These are phyloP conservation scores for Eulimnadia texana DNA, from an alignment of 1,140 invertebrate genomes.

Conservation along the genomic window DNA sequence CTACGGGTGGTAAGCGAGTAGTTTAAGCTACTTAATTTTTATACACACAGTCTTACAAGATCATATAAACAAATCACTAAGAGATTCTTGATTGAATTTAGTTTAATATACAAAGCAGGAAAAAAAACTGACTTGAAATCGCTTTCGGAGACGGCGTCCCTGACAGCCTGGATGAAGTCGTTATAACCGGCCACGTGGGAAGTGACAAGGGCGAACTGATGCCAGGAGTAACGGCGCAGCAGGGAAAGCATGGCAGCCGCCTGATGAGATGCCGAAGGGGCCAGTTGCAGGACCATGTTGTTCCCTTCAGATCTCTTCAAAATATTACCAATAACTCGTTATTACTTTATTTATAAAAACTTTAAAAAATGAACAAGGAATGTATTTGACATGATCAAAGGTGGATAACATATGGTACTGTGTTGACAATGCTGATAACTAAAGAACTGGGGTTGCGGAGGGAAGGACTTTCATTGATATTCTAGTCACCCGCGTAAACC, in stretches of 20 bases:
- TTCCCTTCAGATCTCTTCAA: constrained; percentile 1
- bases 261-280: constrained; percentile 84
- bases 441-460: no score
- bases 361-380: background rate
- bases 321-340: no score
- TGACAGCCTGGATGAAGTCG: constrained; percentile 82
- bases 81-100: background rate
- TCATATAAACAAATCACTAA: no score
- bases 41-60: no score
- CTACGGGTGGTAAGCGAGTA: no score
- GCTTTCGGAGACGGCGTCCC: constrained; percentile 67
- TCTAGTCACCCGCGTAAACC: no score
- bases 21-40: no score
- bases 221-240: constrained; percentile 87
- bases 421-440: no score
- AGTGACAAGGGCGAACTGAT: constrained; percentile 77
- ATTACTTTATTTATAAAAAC: no score
- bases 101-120: background rate
- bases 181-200: constrained; percentile 77
- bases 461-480: no score
- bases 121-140: constrained; percentile 48
- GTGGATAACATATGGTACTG: background rate
- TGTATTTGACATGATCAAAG: background rate
- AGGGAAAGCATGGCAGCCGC: constrained; percentile 52
- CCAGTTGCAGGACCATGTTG: constrained; percentile 72